These are phyloP conservation scores for Orchestes rusci DNA, from an alignment of 2,888 invertebrate species.

Conservation along the genomic window DNA sequence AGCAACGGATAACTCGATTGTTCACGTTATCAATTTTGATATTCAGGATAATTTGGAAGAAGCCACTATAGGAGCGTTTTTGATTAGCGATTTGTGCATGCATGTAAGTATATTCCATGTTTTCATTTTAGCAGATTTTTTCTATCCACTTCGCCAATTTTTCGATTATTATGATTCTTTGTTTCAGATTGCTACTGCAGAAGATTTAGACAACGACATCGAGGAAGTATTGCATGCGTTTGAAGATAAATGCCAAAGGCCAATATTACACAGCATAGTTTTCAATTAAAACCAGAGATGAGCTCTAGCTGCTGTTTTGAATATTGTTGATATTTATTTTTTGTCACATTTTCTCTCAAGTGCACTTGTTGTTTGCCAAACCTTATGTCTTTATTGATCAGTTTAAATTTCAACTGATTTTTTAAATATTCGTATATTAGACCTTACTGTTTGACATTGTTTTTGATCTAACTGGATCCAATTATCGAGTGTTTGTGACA, in stretches of 20 bases:
- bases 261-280: slow-evolving; percentile 87
- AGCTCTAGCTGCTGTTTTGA: no score
- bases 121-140: neutral
- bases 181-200: slow-evolving; percentile 73
- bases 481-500: no score
- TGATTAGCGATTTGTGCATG: slow-evolving; percentile 92
- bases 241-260: slow-evolving; percentile 78
- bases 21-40: slow-evolving; percentile 96
- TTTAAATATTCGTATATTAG: no score
- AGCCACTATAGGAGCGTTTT: slow-evolving; percentile 96
- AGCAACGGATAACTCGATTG: slow-evolving; percentile 75
- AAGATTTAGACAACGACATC: slow-evolving; percentile 95
- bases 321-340: no score
- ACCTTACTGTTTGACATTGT: no score
- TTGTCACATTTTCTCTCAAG: no score
- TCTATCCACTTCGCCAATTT: slow-evolving; percentile 1
- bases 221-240: slow-evolving; percentile 93
- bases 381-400: no score
- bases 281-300: slow-evolving; percentile 73
- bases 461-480: no score
- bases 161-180: no score
- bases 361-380: no score
- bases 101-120: slow-evolving; percentile 44
- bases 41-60: slow-evolving; percentile 99
- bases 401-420: no score